Percentiles rank a stretch among this genome's conserved stretches.
These are phyloP conservation scores for Tor tambroides DNA, from an alignment of 2,113 vertebrate genomes.

Conservation along the genomic window DNA sequence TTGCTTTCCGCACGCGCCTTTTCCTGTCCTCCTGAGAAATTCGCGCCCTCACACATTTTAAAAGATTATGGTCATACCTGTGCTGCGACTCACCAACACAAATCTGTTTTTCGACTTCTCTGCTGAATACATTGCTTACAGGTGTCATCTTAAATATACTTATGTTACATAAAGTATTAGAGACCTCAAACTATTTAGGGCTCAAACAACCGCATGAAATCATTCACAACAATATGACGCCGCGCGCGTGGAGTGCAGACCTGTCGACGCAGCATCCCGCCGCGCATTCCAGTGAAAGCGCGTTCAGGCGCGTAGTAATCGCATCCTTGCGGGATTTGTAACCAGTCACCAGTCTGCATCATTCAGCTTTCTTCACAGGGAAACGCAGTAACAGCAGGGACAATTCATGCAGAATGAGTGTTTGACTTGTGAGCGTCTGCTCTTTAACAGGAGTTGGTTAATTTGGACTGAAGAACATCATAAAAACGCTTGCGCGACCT, in stretches of 20 bases:
- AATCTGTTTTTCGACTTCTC: neutral
- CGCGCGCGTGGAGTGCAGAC: neutral
- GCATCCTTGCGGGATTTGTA: constrained; percentile 25
- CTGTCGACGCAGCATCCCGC: constrained; percentile 42
- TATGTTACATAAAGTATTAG: neutral
- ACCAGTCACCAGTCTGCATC: constrained; percentile 14
- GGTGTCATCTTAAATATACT: neutral
- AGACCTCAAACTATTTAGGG: neutral
- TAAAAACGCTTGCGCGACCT: neutral
- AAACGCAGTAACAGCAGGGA: neutral
- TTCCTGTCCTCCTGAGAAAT: neutral
- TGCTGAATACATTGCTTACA: neutral
- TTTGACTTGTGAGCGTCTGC: neutral
- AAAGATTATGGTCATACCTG: neutral
- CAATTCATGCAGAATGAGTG: neutral
- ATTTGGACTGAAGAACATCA: neutral
- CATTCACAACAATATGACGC: neutral
- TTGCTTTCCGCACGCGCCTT: neutral
- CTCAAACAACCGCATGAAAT: neutral
- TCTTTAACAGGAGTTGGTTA: neutral
- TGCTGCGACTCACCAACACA: neutral
- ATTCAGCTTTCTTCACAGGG: neutral
- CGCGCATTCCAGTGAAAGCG: constrained; percentile 23
- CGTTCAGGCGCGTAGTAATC: constrained; percentile 20
- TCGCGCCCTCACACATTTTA: neutral